Base-by-base conservation (phyloP, 2,113 vertebrate species). In the Chaetodon trifascialis region DNA sequence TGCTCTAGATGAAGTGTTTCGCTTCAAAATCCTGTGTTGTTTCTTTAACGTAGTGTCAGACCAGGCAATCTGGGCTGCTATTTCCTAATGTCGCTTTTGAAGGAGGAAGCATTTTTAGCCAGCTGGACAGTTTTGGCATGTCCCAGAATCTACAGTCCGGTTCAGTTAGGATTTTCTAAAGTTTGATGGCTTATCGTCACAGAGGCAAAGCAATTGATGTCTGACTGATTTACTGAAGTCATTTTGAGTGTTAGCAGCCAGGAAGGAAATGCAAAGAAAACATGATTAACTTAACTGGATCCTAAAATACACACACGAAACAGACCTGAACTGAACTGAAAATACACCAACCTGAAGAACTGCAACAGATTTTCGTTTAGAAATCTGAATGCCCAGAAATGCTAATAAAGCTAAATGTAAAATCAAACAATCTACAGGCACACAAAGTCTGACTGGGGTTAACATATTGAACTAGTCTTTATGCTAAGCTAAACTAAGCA, bases 141-240 rank as follows among this genome's bases (percentile, higher is more conserved):
- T 73, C 36, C 7, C 1, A 40, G 51, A 63, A 67, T 68, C 19
- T 71, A 34, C 7, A 54, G 40, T 9, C 8, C 25, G 9, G 11
- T 40, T 59, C 7, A 70, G 19, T 40, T 30, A 7, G 34, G 17
- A 64, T 30, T 30, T 30, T 30, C 30, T 30, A 49, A 47, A 21
- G 19, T 21, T 23, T 55, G 52, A 64, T 67, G 36, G 36, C 1
- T 59, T 21, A 14, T 10, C 16, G 17, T 64, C n/a, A 54, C 55
- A 73, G 16, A 65, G 54, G 2, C 30, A 75, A n/a, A 85, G 52
- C n/a, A 60, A 82, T 36, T 77, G 62, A 30, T 30, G 49, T 74
- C 21, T 38, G 40, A 71, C 23, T 55, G 23, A 44, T 34, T 15
- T 40, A 40, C 19, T 40, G 12, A 40, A 63, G 34, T 36, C 12